These are phyloP conservation scores for Drosophila subsilvestris DNA, from an alignment of 2,888 invertebrate genomes.

Conservation along the genomic window DNA sequence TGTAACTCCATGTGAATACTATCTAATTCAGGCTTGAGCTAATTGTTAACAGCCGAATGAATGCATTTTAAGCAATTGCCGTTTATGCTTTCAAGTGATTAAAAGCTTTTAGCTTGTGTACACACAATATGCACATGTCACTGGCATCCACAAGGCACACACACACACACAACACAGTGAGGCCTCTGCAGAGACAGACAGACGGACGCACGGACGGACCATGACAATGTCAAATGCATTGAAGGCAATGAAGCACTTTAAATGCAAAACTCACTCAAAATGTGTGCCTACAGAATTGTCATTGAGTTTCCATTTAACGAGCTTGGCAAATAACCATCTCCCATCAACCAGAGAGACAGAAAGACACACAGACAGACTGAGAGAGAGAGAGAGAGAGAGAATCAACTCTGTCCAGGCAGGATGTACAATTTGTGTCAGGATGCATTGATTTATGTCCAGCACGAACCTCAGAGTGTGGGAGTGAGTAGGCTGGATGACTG, in stretches of 20 bases:
- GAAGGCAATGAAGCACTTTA: slow-evolving; percentile 46
- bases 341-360: slow-evolving; percentile 6
- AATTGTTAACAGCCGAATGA: slow-evolving; percentile 30
- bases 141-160: not conserved
- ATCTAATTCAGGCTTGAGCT: not conserved
- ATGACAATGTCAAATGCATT: slow-evolving; percentile 17
- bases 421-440: slow-evolving; percentile 43
- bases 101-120: slow-evolving; percentile 9
- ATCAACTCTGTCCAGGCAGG: slow-evolving; percentile 21
- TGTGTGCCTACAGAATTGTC: slow-evolving; percentile 24
- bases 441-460: slow-evolving; percentile 44
- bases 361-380: slow-evolving; percentile 1
- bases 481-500: not conserved
- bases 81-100: slow-evolving; percentile 4
- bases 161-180: not conserved
- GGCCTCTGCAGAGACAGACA: not conserved
- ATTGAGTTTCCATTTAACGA: slow-evolving; percentile 23
- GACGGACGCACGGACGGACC: not conserved
- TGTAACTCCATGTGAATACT: not conserved
- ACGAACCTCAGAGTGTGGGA: not conserved
- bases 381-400: slow-evolving; percentile 4
- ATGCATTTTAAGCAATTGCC: slow-evolving; percentile 9
- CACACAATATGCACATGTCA: slow-evolving; percentile 23
- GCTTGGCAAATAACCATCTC: slow-evolving; percentile 28
- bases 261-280: slow-evolving; percentile 42